Evolutionary conservation across 2,113 vertebrate species (phyloP), one percentile per base, ranked within the genome.

Genomic region (Leucopternis melanops): DNA sequence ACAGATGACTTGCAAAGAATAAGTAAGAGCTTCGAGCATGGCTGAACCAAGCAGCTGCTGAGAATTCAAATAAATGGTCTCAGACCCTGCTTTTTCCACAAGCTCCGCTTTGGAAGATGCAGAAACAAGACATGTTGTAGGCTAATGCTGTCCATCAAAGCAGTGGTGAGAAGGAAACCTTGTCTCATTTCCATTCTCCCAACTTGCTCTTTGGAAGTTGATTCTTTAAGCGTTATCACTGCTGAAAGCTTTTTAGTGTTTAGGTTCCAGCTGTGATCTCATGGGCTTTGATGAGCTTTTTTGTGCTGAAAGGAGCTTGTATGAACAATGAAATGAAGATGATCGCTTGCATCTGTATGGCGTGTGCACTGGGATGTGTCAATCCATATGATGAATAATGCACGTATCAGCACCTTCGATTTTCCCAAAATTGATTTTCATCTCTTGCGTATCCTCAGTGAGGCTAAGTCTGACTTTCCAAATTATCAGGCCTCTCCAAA

Each of bases 1-100:
- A 91, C 91, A 96, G 80, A 92, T 94, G 94, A 94, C 81, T 94
- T 96, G 86, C 45, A 79, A 49, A 96, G 95, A 95, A 92, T 91
- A 95, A 96, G 66, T 16, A 29, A 94, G 65, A 83, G 40, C 57
- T 74, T 94, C 0, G 7, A 89, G 92, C 7, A 0, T 63, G 80
- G 80, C 50, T 96, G 95, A 96, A 50, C 54, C 0, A 0, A 90
- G 81, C 44, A 91, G 81, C 92, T 95, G 90, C 81, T 9, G 29
- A 72, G 83, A 77, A 84, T 82, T 81, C 91, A 79, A 73, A 85
- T 55, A 74, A 55, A 55, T 52, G 27, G 21, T 89, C 72, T 86
- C 75, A 74, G 71, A 44, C 44, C 42, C 59, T 78, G 58, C 42
- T 67, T 72, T 84, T 92, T 91, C 55, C 77, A 36, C 42, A 45